These are phyloP conservation scores for Netelia melanura DNA, from an alignment of 2,888 invertebrate species.

Conservation along the genomic window DNA sequence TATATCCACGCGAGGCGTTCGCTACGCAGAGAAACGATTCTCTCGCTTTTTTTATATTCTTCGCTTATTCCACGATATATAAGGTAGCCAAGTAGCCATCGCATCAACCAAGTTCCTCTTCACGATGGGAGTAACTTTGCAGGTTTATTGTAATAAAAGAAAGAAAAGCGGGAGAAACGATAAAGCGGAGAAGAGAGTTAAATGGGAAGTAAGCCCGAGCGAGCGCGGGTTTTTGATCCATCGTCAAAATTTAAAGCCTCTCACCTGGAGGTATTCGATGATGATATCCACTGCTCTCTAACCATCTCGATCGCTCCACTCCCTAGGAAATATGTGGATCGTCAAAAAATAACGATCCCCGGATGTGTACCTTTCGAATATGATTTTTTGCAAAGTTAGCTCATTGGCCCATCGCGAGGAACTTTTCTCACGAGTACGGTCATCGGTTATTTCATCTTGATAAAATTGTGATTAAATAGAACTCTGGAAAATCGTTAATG, in stretches of 20 bases:
- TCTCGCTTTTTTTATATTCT: slow-evolving; percentile 46
- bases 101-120: slow-evolving; percentile 2
- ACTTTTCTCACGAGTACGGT: no score
- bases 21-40: not conserved
- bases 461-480: no score
- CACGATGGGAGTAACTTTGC: slow-evolving; percentile 2
- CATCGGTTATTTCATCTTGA: no score
- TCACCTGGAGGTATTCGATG: not conserved
- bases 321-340: no score
- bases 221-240: slow-evolving; percentile 3
- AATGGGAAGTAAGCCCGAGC: not conserved
- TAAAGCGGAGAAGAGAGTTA: not conserved
- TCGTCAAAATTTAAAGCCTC: slow-evolving; percentile 23
- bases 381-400: no score
- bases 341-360: no score
- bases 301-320: not conserved
- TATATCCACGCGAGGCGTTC: not conserved
- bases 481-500: no score
- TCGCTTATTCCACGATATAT: slow-evolving; percentile 8
- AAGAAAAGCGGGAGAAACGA: not conserved
- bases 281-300: not conserved
- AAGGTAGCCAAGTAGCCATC: slow-evolving; percentile 12
- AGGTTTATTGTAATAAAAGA: slow-evolving; percentile 1
- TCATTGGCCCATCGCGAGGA: no score
- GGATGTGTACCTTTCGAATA: no score